Base-by-base conservation (phyloP, 92 coral and sea anemone genomes). In the Micromussa lordhowensis region DNA sequence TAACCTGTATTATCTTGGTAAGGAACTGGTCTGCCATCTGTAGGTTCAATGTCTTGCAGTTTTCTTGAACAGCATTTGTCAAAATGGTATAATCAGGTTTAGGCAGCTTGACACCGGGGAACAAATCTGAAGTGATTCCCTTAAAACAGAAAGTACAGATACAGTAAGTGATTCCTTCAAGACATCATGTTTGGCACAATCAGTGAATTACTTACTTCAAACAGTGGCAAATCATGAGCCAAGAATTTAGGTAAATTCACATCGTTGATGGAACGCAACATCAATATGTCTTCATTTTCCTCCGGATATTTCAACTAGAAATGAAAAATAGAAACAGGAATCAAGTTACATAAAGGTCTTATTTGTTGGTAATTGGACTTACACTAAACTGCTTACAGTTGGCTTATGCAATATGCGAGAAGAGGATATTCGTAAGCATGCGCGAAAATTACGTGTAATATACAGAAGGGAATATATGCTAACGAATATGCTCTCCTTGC, bases 121-220 rank as follows among this genome's bases (percentile, higher is more conserved):
- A 97, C 94, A 97, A 87, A 86, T 97, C 99, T 40, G 99, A 97
- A 29, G 99, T 97, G 83, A 97, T 97, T 83, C 99, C 99, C 99
- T 71, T 30, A 79, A 48, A 44, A 59, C 24, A 66, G 75, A 19
- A 38, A 61, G 61, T 16, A n/a, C 5, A 38, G 12, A 44, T 16
- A 35, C 5, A 38, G 19, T 28, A 35, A 64, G 40, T 69, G 31
- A n/a, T n/a, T 53, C 49, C 11, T 21, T 30, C 26, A n/a, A 3
- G 51, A 44, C 51, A 13, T 44, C 10, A 44, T 48, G 35, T 11
- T 22, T 1, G 11, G 51, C 31, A 48, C 17, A 75, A 75, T n/a
- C 32, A 16, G 66, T 53, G 51, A 55, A 75, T 69, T 15, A 35
- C 96, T 68, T 89, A 97, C 99, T 87, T 92, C 99, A 88, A 97